Percentiles rank a stretch among this genome's conserved stretches.
These are phyloP conservation scores for Antechinus stuartii DNA, from an alignment of 2,113 vertebrate genomes.

Conservation along the genomic window DNA sequence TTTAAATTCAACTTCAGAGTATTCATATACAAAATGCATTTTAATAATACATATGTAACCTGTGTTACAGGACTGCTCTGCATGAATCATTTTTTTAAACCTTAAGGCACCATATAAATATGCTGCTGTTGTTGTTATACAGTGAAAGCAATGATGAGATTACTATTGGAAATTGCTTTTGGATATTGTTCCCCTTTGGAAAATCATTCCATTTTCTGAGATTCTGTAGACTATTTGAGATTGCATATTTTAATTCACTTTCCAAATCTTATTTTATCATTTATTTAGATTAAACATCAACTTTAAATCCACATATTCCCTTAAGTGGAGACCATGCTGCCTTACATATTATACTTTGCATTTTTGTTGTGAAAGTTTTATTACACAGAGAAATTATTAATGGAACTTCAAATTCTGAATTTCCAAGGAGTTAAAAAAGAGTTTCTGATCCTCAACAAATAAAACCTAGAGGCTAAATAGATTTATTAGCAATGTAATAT, in stretches of 20 bases:
- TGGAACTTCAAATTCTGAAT: background rate
- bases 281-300: background rate
- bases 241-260: background rate
- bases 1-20: no score
- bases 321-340: background rate
- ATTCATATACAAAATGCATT: no score
- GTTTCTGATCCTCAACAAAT: background rate
- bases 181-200: background rate
- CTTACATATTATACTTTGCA: background rate
- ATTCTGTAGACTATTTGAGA: background rate
- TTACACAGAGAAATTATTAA: background rate
- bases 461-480: background rate
- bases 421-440: background rate
- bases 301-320: background rate
- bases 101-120: no score
- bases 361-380: background rate
- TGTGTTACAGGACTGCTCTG: no score
- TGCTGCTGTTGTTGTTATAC: no score
- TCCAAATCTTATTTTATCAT: background rate
- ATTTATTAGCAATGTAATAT: background rate
- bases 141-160: background rate
- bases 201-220: background rate
- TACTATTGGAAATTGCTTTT: background rate
- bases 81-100: no score
- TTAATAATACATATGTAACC: no score